phyloP scores from a whole-genome alignment of 2,113 vertebrate genomes.

The Malaclemys terrapin region DNA sequence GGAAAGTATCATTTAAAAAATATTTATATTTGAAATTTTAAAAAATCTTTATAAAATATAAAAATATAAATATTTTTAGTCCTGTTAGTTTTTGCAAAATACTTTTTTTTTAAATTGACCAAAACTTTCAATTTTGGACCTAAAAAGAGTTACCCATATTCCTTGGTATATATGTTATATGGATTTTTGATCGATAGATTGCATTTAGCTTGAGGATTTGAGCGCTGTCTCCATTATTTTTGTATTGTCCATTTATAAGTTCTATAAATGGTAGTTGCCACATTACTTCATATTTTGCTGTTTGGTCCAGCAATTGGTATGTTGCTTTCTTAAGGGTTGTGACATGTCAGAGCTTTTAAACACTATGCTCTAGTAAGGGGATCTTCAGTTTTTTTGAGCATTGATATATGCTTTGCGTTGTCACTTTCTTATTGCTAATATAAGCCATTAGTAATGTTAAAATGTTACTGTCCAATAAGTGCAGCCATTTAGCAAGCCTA shows the following conservation, averaged over 20 bases:
- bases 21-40: background rate
- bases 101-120: fast-evolving
- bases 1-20: background rate
- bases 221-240: background rate
- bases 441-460: background rate
- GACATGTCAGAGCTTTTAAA: background rate
- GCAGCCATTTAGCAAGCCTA: background rate
- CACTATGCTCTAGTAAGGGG: background rate
- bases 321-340: background rate
- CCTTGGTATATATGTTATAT: background rate
- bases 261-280: background rate
- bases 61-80: background rate
- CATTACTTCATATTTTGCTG: background rate
- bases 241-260: background rate
- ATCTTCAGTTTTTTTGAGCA: background rate
- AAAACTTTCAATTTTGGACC: background rate
- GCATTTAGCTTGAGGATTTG: background rate
- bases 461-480: background rate
- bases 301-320: background rate
- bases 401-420: background rate
- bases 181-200: background rate
- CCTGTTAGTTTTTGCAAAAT: background rate
- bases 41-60: background rate
- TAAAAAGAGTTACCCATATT: background rate
- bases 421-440: background rate